Evolutionary conservation across 2,113 vertebrate genomes (phyloP).

Genomic region (Halcyon malimbica): DNA sequence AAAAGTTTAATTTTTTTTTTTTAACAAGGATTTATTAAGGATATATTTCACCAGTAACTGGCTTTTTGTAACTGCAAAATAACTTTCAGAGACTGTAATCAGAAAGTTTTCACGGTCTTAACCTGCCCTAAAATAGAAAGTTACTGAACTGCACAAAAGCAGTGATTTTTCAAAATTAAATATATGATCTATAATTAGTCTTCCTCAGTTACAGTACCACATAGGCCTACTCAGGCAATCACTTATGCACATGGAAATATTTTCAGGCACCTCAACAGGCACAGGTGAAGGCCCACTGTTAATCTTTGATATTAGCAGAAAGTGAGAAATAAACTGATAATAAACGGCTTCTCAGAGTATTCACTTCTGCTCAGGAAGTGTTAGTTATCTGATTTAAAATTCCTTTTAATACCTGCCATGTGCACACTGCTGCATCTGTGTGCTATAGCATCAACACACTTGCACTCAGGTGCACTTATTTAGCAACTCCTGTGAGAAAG

Average conservation of each 20-base stretch:
- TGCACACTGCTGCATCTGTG: neutral
- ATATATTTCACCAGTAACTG: neutral
- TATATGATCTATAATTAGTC: slow-evolving; percentile 14
- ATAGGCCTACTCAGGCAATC: neutral
- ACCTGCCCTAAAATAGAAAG: neutral
- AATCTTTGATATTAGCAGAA: slow-evolving; percentile 23
- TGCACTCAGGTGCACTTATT: slow-evolving; percentile 10
- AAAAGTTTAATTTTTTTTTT: neutral
- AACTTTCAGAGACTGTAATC: neutral
- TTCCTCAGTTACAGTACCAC: neutral
- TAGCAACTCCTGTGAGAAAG: slow-evolving; percentile 27
- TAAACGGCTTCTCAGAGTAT: neutral
- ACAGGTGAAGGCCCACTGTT: neutral
- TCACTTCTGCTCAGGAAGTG: neutral
- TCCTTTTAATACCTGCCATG: slow-evolving; percentile 1
- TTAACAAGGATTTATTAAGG: neutral
- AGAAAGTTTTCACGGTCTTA: neutral
- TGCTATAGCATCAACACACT: neutral
- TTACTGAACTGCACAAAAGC: neutral
- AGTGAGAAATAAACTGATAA: slow-evolving; percentile 18
- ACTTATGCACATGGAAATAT: neutral
- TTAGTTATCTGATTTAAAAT: slow-evolving; percentile 9
- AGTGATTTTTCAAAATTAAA: slow-evolving; percentile 45
- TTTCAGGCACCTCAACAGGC: neutral
- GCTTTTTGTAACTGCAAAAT: neutral